Evolutionary conservation across 2,888 invertebrate genomes (phyloP).

Genomic region (Leptopilina myrica): DNA sequence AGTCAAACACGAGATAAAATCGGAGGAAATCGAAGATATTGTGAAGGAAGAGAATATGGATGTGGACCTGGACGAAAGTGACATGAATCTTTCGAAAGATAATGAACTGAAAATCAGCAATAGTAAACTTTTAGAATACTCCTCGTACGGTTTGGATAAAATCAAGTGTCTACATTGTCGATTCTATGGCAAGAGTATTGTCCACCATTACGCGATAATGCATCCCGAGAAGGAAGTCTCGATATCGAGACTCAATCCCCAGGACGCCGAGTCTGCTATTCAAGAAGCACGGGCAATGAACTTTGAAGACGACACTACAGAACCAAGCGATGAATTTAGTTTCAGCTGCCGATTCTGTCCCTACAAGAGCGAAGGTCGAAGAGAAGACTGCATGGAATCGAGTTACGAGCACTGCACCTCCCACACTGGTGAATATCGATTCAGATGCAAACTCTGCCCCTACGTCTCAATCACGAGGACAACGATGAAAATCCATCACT

Average conservation of each 20-base stretch:
- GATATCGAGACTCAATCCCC: conserved; percentile 80
- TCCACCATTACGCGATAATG: conserved; percentile 82
- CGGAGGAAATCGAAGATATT: not conserved
- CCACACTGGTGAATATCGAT: conserved; percentile 89
- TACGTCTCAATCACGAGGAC: conserved; percentile 71
- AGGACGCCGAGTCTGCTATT: conserved; percentile 79
- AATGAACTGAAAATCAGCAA: conserved; percentile 50
- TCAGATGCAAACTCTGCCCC: conserved; percentile 81
- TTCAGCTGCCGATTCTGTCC: conserved; percentile 72
- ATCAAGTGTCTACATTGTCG: conserved; percentile 82
- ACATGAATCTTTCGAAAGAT: not conserved
- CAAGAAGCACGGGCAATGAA: conserved; percentile 78
- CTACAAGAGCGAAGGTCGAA: conserved; percentile 59
- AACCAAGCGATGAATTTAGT: conserved; percentile 49
- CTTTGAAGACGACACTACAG: conserved; percentile 62
- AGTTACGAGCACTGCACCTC: conserved; percentile 86
- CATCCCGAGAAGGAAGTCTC: conserved; percentile 83
- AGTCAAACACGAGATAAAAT: conserved; percentile 45
- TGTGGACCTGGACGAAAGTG: conserved; percentile 22
- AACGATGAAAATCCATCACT: conserved; percentile 71
- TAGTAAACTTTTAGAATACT: conserved; percentile 62
- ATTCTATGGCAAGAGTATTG: conserved; percentile 81
- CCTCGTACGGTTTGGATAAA: conserved; percentile 65
- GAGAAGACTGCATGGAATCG: conserved; percentile 65
- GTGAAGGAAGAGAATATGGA: conserved; percentile 39